phyloP scores from a whole-genome alignment of 2,797 vertebrate genomes.

The Sciurus vulgaris region DNA sequence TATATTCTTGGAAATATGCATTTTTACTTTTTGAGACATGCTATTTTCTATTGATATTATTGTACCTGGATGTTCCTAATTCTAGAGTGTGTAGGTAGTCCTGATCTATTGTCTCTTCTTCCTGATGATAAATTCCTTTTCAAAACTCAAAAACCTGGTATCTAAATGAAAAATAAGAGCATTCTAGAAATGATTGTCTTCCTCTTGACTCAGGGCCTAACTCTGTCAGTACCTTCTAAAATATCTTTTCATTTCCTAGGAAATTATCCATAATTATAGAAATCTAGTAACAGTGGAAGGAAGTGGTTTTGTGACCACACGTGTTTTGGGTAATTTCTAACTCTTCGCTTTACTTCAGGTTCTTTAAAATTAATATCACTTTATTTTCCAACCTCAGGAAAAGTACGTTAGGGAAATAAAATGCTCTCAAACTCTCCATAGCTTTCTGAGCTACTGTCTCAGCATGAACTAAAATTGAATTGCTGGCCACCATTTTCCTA shows the following conservation, averaged over 20 bases:
- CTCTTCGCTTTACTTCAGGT: background rate
- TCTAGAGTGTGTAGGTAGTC: background rate
- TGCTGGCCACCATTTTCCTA: background rate
- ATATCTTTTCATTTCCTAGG: background rate
- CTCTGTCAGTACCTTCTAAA: background rate
- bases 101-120: background rate
- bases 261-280: background rate
- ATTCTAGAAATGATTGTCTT: background rate
- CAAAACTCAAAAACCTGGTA: background rate
- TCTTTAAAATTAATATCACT: slow-evolving; percentile 25
- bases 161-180: background rate
- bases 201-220: background rate
- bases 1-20: background rate
- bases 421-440: background rate
- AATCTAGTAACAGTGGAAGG: background rate
- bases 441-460: background rate
- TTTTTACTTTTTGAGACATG: background rate
- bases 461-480: background rate
- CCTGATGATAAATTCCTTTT: background rate
- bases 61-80: background rate
- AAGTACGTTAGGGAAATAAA: background rate
- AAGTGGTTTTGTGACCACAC: background rate
- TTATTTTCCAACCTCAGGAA: background rate
- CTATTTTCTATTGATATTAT: background rate
- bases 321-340: background rate